Conservation (phyloP, 2,113 vertebrate species). For the Rhagologus leucostigma region DNA sequence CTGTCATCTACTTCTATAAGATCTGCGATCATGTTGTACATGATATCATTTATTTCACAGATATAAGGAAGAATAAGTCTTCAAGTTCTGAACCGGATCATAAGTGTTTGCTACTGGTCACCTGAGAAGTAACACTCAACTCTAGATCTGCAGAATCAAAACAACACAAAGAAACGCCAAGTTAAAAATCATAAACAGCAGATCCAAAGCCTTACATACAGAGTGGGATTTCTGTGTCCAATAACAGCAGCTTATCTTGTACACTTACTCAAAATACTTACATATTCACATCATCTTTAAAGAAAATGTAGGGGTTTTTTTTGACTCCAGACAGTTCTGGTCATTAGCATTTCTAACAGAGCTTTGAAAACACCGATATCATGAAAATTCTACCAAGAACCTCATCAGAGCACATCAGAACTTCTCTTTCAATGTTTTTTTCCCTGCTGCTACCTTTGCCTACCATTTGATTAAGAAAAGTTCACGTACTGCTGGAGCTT, state of each 20-base stretch:
- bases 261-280: neutral
- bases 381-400: neutral
- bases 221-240: neutral
- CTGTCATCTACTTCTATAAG: constrained; percentile 52
- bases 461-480: constrained; percentile 14
- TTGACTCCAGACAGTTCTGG: neutral
- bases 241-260: neutral
- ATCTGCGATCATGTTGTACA: constrained; percentile 56
- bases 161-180: neutral
- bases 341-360: neutral
- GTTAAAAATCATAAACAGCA: neutral
- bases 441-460: neutral
- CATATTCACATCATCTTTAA: neutral
- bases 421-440: neutral
- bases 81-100: neutral
- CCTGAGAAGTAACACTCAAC: neutral
- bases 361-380: neutral
- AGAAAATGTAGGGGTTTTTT: neutral
- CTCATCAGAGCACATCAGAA: neutral
- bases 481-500: neutral
- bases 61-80: constrained; percentile 7
- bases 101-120: constrained; percentile 22
- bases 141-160: neutral
- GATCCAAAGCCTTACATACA: neutral
- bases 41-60: constrained; percentile 55